Evolutionary conservation across 2,797 vertebrate genomes (phyloP).

Genomic region (Bradypodion ventrale): DNA sequence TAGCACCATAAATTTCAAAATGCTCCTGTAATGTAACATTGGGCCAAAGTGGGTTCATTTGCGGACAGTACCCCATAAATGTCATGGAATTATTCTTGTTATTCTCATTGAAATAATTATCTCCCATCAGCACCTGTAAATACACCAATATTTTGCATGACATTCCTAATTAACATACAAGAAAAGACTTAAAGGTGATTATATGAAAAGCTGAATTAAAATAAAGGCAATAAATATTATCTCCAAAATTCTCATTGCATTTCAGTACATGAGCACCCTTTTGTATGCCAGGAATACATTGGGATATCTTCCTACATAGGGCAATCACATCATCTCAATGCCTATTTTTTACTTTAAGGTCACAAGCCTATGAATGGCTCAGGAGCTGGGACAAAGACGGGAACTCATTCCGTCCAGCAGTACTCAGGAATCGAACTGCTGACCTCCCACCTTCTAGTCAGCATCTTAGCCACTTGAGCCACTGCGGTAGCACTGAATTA

Average conservation of each 20-base stretch:
- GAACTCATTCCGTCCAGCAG: too few species aligned
- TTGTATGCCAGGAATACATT: not conserved
- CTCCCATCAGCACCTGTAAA: constrained; percentile 75
- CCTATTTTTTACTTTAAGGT: not conserved
- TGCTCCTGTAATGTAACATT: constrained; percentile 91
- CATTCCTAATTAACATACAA: not conserved
- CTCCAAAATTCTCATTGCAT: not conserved
- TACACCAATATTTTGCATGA: not conserved
- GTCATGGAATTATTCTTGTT: constrained; percentile 50
- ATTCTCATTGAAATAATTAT: constrained; percentile 41
- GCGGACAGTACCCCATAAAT: constrained; percentile 92
- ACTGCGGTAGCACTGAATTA: too few species aligned
- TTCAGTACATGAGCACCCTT: not conserved
- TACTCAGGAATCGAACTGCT: too few species aligned
- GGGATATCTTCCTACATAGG: not conserved
- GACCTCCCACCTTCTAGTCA: too few species aligned
- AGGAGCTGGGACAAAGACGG: too few species aligned
- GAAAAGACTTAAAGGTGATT: not conserved
- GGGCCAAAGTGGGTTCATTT: constrained; percentile 91
- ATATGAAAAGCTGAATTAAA: not conserved
- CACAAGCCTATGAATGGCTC: not conserved
- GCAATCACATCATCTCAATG: not conserved
- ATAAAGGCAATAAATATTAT: constrained; percentile 10
- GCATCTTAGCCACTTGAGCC: too few species aligned
- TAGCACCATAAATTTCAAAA: constrained; percentile 90